Evolutionary conservation across 2,888 invertebrate genomes (phyloP).

Genomic region (Chelonus formosanus): DNA sequence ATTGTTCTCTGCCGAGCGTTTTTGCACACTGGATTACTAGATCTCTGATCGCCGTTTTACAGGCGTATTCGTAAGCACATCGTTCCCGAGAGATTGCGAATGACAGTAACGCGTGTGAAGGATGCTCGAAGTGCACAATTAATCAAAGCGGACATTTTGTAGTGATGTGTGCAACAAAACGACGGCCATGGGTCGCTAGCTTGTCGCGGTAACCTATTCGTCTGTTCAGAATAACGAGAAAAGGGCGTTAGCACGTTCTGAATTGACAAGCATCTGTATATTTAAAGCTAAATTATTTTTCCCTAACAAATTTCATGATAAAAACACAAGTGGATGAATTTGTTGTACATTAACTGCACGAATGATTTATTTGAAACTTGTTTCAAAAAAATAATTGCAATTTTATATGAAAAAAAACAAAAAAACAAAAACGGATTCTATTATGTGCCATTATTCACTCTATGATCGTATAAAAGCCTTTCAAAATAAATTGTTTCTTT

Average conservation of each 20-base stretch:
- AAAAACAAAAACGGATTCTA: too few relatives aligned
- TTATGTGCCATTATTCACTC: too few relatives aligned
- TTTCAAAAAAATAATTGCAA: too few relatives aligned
- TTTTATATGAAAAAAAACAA: too few relatives aligned
- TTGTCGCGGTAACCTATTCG: slow-evolving; percentile 2
- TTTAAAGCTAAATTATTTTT: neutral
- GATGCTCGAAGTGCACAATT: slow-evolving; percentile 13
- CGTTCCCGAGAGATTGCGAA: slow-evolving; percentile 16
- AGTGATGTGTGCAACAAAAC: slow-evolving; percentile 26
- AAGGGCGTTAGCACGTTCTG: slow-evolving; percentile 10
- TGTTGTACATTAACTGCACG: too few relatives aligned
- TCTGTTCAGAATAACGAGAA: slow-evolving; percentile 7
- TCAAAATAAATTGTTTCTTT: too few relatives aligned
- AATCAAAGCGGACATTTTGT: slow-evolving; percentile 28
- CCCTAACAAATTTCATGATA: too few relatives aligned
- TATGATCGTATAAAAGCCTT: too few relatives aligned
- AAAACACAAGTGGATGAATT: too few relatives aligned
- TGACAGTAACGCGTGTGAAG: slow-evolving; percentile 21
- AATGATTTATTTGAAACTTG: too few relatives aligned
- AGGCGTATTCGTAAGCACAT: slow-evolving; percentile 7
- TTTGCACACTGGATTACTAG: neutral
- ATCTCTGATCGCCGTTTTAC: neutral
- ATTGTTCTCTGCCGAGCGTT: neutral
- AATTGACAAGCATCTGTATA: slow-evolving; percentile 2
- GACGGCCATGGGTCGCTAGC: slow-evolving; percentile 18